Evolutionary conservation across 2,888 invertebrate species (phyloP), one percentile per base, ranked within the genome.

Genomic region (Himalopsyche anomala): DNA sequence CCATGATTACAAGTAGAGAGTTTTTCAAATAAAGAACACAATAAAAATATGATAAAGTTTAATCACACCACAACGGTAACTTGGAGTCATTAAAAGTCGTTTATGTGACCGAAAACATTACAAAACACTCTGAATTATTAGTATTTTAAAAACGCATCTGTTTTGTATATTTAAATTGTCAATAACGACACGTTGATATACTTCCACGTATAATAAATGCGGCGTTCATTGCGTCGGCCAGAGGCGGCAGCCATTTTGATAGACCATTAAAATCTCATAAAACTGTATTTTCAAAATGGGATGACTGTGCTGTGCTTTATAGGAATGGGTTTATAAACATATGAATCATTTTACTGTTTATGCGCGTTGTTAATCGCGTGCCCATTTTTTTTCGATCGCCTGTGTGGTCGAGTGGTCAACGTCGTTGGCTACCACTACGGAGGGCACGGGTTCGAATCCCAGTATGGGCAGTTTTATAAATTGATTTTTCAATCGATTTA

Each of bases 191-290:
- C 6, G 19, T 19, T 62, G 19, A 62, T 62, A 62, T 62, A 62
- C 62, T 62, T 62, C 28, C 62, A n/a, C n/a, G 62, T 11, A 28
- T 62, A 62, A 19, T 62, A 19, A n/a, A 62, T 62, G 19, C 19
- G 62, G 19, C 28, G 62, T 5, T 62, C 62, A 62, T 62, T 62
- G 62, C 62, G 19, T 62, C 11, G 62, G 62, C 62, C 62, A 62
- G 62, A 62, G 62, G 62, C 62, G n/a, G 62, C 62, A n/a, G 62
- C 62, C 62, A 62, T 62, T 62, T 62, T 62, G 62, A 62, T 62
- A 62, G 19, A 15, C 62, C 62, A 62, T 62, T 62, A 62, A 62
- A 19, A 19, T 62, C 19, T 62, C 62, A 19, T 62, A 62, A 62
- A 62, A 28, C 4, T 62, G 62, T 28, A 8, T 62, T 62, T 62